A percentile compares a stretch with the other conserved stretches of the same genome.
Conservation (phyloP, 2,888 invertebrate genomes). For the Panorpa germanica region DNA sequence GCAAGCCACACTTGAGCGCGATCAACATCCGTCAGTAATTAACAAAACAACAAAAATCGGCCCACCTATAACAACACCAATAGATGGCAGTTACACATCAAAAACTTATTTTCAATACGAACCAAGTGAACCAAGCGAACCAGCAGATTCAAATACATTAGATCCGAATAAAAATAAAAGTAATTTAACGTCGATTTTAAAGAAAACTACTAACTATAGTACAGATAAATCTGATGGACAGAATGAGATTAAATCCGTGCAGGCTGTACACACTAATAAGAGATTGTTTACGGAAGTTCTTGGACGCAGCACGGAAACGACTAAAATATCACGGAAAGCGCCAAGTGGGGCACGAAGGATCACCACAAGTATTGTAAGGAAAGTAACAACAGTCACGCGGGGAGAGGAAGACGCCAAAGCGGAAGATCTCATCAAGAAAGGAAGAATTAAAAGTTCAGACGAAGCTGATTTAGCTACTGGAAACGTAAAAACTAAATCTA, state of each 20-base stretch:
- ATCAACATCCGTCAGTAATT: too few species aligned
- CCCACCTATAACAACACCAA: constrained; percentile 42
- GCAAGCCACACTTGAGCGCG: constrained; percentile 48
- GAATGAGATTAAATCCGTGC: constrained; percentile 37
- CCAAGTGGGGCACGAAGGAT: constrained; percentile 65
- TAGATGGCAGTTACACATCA: too few species aligned
- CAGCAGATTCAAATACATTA: too few species aligned
- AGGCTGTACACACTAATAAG: constrained; percentile 66
- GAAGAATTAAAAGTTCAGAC: constrained; percentile 32
- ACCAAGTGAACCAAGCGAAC: too few species aligned
- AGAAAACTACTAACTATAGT: too few species aligned
- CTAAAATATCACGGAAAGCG: constrained; percentile 61
- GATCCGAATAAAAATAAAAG: too few species aligned
- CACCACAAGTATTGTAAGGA: constrained; percentile 70
- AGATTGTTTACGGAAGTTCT: constrained; percentile 68
- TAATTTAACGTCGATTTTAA: too few species aligned
- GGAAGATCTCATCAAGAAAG: constrained; percentile 41
- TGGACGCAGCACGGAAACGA: constrained; percentile 68
- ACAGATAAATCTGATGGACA: too few species aligned
- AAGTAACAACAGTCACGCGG: constrained; percentile 72
- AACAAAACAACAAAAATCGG: constrained; percentile 34
- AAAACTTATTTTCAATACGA: constrained; percentile 13
- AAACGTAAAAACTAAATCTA: constrained; percentile 34
- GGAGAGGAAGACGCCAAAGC: constrained; percentile 63
- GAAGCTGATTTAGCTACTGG: constrained; percentile 32